Evolutionary conservation across 2,888 invertebrate species (phyloP).

Genomic region (Esperia sulphurella): DNA sequence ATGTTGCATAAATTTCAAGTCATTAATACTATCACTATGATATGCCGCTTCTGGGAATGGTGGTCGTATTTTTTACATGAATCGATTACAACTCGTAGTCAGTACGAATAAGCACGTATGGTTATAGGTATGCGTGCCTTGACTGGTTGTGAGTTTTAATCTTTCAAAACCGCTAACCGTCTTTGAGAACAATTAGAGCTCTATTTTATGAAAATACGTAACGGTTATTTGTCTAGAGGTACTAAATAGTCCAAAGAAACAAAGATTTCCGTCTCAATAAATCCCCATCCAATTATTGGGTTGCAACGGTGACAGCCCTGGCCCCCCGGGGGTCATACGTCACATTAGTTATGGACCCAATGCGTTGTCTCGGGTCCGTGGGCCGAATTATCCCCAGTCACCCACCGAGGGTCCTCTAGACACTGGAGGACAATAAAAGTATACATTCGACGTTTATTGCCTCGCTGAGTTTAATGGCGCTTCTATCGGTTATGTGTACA

Average conservation of each 20-base stretch:
- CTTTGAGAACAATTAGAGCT: no score
- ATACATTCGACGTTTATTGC: conserved; percentile 13
- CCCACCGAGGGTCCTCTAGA: conserved; percentile 14
- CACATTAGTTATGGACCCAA: conserved; percentile 48
- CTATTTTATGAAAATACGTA: no score
- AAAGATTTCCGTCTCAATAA: not conserved
- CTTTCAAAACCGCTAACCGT: no score
- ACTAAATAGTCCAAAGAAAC: not conserved
- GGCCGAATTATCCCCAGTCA: conserved; percentile 38
- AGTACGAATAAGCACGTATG: no score
- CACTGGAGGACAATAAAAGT: conserved; percentile 21
- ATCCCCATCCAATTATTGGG: not conserved
- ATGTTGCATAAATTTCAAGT: no score
- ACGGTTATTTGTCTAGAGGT: not conserved
- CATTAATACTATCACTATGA: no score
- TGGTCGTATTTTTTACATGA: no score
- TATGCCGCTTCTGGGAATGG: no score
- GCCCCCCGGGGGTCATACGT: conserved; percentile 40
- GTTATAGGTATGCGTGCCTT: no score
- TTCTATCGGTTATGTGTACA: not conserved
- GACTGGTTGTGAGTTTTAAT: no score
- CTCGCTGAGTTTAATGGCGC: conserved; percentile 8
- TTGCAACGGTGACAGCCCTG: conserved; percentile 35
- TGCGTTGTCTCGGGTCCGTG: conserved; percentile 24
- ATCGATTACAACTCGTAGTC: no score